A percentile compares a stretch with the other conserved stretches of the same genome.
These are phyloP conservation scores for Anoplophora glabripennis DNA, from an alignment of 1,140 invertebrate species.

Conservation along the genomic window DNA sequence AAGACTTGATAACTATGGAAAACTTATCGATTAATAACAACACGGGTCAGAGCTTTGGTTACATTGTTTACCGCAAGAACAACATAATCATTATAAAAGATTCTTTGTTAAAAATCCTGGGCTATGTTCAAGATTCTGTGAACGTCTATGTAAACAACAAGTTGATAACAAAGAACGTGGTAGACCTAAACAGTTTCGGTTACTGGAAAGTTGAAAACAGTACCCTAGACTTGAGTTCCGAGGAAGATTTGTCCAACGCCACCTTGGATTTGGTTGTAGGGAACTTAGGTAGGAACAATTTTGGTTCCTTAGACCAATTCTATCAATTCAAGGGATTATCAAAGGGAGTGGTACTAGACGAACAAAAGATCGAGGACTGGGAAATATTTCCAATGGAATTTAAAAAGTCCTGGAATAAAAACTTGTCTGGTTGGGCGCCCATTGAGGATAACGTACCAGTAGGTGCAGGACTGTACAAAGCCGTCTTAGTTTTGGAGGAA, in stretches of 20 bases:
- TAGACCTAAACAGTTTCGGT: slow-evolving; percentile 47
- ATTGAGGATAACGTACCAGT: too few relatives aligned
- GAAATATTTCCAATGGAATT: slow-evolving; percentile 55
- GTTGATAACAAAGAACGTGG: slow-evolving; percentile 39
- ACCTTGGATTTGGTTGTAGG: slow-evolving; percentile 58
- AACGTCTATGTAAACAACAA: slow-evolving; percentile 52
- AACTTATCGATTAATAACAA: slow-evolving; percentile 53
- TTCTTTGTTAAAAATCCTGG: slow-evolving; percentile 48
- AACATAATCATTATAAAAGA: slow-evolving; percentile 30
- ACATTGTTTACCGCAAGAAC: slow-evolving; percentile 53
- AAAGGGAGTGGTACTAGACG: slow-evolving; percentile 51
- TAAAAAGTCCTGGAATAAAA: slow-evolving; percentile 46
- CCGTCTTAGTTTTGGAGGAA: slow-evolving; percentile 2
- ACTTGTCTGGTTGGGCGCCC: slow-evolving; percentile 14
- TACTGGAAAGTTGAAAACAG: slow-evolving; percentile 50
- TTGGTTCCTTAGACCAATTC: slow-evolving; percentile 49
- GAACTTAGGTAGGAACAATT: slow-evolving; percentile 60
- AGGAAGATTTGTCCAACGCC: slow-evolving; percentile 28
- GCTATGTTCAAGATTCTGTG: slow-evolving; percentile 54
- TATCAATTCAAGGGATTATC: slow-evolving; percentile 55
- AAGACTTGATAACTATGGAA: slow-evolving; percentile 55
- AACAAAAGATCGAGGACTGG: slow-evolving; percentile 49
- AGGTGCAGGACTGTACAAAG: slow-evolving; percentile 42
- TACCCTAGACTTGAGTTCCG: slow-evolving; percentile 19
- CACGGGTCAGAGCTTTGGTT: slow-evolving; percentile 60